Conservation (phyloP, 2,113 vertebrate species). For the Arothron firmamentum region DNA sequence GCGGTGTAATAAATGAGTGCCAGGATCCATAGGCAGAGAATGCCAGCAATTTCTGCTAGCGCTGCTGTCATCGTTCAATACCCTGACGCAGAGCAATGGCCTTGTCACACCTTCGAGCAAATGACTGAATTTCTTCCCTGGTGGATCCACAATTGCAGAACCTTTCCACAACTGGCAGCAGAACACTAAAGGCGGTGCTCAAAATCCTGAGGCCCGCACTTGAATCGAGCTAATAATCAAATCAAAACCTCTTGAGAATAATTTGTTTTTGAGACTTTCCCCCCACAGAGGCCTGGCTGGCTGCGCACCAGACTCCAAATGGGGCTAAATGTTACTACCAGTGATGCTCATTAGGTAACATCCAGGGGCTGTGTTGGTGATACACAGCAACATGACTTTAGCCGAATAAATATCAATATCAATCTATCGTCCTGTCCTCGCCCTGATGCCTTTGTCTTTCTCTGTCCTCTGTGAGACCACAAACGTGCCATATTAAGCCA, state of each 20-base stretch:
- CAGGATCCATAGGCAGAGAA: slow-evolving; percentile 56
- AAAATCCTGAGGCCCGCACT: slow-evolving; percentile 6
- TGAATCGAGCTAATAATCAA: neutral
- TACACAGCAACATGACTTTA: neutral
- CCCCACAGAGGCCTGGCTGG: too few species aligned
- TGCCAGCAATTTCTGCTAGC: slow-evolving; percentile 46
- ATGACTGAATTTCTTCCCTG: slow-evolving; percentile 45
- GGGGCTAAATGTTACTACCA: too few species aligned
- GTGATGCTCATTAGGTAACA: too few species aligned
- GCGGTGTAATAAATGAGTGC: slow-evolving; percentile 59
- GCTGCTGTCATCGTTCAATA: slow-evolving; percentile 59
- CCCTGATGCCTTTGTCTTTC: too few species aligned
- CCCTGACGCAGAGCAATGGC: slow-evolving; percentile 56
- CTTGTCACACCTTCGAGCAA: slow-evolving; percentile 53
- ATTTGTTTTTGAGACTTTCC: too few species aligned
- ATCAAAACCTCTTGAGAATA: too few species aligned
- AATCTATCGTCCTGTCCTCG: too few species aligned
- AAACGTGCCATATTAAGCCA: too few species aligned
- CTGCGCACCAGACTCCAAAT: too few species aligned
- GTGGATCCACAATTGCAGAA: slow-evolving; percentile 40
- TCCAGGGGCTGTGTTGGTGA: too few species aligned
- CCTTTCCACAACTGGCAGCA: slow-evolving; percentile 3
- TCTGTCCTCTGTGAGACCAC: too few species aligned
- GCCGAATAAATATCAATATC: neutral
- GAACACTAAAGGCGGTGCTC: slow-evolving; percentile 12